Evolutionary conservation across 2,113 vertebrate genomes (phyloP).

Genomic region (Dasyprocta punctata): DNA sequence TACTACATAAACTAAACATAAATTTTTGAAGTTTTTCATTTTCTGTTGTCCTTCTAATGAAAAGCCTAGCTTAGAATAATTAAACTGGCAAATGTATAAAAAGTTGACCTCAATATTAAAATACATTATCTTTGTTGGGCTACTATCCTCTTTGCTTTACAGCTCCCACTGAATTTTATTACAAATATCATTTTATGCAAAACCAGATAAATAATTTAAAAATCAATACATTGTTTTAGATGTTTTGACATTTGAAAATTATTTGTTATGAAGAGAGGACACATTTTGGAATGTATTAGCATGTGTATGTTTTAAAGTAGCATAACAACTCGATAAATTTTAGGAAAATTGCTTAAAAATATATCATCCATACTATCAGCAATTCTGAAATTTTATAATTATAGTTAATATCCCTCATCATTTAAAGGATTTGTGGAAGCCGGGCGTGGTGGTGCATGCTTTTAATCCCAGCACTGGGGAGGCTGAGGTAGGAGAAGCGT

Average conservation of each 20-base stretch:
- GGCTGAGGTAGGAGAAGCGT: too few species aligned
- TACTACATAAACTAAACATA: not conserved
- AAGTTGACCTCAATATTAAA: not conserved
- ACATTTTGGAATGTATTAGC: not conserved
- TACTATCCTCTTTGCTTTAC: not conserved
- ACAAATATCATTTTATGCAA: not conserved
- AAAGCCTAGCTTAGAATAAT: not conserved
- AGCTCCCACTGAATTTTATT: not conserved
- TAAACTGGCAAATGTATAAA: not conserved
- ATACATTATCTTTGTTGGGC: not conserved
- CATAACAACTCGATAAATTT: not conserved
- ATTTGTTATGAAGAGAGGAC: not conserved
- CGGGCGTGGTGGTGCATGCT: too few species aligned
- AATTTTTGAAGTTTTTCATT: not conserved
- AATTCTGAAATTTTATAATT: not conserved
- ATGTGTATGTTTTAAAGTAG: not conserved
- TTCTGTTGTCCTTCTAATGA: not conserved
- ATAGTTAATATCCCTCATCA: not conserved
- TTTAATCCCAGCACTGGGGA: too few species aligned
- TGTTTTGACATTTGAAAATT: not conserved
- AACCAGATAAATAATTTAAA: not conserved
- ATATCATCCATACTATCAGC: not conserved
- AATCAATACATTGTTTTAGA: not conserved
- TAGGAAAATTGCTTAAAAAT: not conserved
- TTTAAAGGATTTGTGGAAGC: not conserved